These are phyloP conservation scores for Hypena proboscidalis DNA, from an alignment of 2,888 invertebrate species.

Conservation along the genomic window DNA sequence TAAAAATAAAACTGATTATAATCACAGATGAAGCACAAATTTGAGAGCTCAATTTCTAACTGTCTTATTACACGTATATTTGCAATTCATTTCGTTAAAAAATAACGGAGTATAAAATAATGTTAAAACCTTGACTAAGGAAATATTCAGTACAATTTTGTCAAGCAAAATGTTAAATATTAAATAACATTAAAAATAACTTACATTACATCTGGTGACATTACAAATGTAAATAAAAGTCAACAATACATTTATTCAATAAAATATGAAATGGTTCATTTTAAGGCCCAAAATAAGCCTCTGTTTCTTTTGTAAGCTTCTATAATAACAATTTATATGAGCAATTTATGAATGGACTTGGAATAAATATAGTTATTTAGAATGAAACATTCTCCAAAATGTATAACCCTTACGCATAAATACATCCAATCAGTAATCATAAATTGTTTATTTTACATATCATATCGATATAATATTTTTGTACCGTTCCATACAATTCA, in stretches of 20 bases:
- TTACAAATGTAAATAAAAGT: constrained; percentile 50
- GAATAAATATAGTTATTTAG: constrained; percentile 18
- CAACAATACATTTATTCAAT: constrained; percentile 45
- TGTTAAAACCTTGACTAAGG: constrained; percentile 52
- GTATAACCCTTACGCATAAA: constrained; percentile 22
- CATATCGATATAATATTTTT: constrained; percentile 35
- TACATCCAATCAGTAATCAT: constrained; percentile 39
- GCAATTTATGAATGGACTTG: constrained; percentile 37
- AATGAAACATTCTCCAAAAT: constrained; percentile 26
- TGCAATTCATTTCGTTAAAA: constrained; percentile 36
- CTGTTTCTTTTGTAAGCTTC: constrained; percentile 25
- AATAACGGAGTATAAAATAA: constrained; percentile 41
- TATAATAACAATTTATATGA: constrained; percentile 26
- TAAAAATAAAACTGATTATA: constrained; percentile 72
- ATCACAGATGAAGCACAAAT: constrained; percentile 79
- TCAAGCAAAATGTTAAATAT: constrained; percentile 56
- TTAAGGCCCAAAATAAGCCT: constrained; percentile 27
- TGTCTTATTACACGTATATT: constrained; percentile 40
- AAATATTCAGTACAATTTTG: constrained; percentile 58
- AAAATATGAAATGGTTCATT: constrained; percentile 37
- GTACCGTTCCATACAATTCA: constrained; percentile 46
- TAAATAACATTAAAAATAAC: constrained; percentile 59
- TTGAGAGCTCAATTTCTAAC: constrained; percentile 70
- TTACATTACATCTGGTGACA: constrained; percentile 48
- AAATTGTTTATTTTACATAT: constrained; percentile 41